A percentile compares a stretch with the other conserved stretches of the same genome.
Evolutionary conservation across 2,888 invertebrate genomes (phyloP).

Genomic region (Melanchra persicariae): DNA sequence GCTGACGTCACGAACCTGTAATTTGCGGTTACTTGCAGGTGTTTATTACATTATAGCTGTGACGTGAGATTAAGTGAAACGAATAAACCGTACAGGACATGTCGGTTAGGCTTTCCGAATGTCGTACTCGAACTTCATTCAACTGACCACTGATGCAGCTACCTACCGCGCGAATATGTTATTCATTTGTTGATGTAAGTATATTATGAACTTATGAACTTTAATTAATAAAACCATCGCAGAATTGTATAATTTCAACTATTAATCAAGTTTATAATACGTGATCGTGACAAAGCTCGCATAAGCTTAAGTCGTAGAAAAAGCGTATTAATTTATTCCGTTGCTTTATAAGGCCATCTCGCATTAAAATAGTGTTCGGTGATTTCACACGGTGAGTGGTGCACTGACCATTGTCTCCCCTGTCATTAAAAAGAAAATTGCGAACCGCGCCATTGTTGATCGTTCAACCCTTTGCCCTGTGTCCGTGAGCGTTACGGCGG

Average conservation of each 20-base stretch:
- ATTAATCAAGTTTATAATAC: constrained; percentile 60
- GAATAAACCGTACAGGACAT: constrained; percentile 69
- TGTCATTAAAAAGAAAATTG: constrained; percentile 86
- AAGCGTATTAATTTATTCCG: constrained; percentile 71
- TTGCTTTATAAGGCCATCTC: constrained; percentile 71
- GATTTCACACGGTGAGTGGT: constrained; percentile 86
- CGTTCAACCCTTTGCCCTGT: constrained; percentile 83
- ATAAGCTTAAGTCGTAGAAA: constrained; percentile 58
- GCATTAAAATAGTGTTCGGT: constrained; percentile 71
- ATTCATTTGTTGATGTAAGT: no score
- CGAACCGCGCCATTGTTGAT: constrained; percentile 79
- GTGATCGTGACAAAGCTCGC: constrained; percentile 48
- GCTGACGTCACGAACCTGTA: constrained; percentile 83
- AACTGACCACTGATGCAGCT: constrained; percentile 3
- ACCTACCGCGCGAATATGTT: background rate
- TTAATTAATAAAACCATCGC: constrained; percentile 44
- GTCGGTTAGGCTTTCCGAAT: constrained; percentile 67
- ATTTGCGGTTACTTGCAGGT: constrained; percentile 88
- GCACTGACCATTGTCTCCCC: constrained; percentile 86
- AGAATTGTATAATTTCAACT: constrained; percentile 42
- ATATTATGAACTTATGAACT: constrained; percentile 31
- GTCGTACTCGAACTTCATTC: constrained; percentile 25
- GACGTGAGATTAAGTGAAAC: constrained; percentile 72
- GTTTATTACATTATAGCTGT: constrained; percentile 79
- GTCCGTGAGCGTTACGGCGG: constrained; percentile 82